phyloP scores from a whole-genome alignment of 2,888 invertebrate species.

The Netelia inedita region DNA sequence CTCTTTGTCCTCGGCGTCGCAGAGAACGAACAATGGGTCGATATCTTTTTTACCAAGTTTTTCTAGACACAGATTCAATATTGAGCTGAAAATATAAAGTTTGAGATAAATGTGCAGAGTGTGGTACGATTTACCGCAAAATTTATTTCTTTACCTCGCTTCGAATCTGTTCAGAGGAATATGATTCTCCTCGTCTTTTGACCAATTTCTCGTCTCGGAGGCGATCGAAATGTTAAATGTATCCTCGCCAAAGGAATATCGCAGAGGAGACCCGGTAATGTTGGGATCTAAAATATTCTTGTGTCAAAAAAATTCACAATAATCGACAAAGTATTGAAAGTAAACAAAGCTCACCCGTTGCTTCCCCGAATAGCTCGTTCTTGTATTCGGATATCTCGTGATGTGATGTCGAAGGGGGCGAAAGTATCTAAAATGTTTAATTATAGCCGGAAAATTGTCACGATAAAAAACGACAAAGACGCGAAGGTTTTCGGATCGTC shows the following conservation, averaged over 20 bases:
- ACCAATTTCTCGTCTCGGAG: slow-evolving; percentile 71
- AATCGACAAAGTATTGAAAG: not conserved
- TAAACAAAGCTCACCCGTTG: slow-evolving; percentile 44
- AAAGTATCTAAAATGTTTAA: slow-evolving; percentile 30
- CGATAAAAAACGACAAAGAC: not conserved
- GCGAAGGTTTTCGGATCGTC: not conserved
- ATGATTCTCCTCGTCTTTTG: slow-evolving; percentile 74
- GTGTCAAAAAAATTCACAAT: not conserved
- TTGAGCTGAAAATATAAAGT: slow-evolving; percentile 65
- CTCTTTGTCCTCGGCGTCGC: slow-evolving; percentile 72
- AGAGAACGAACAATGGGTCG: slow-evolving; percentile 74
- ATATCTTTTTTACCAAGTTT: slow-evolving; percentile 59
- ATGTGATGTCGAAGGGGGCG: not conserved
- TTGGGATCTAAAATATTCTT: slow-evolving; percentile 64
- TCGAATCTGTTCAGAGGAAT: slow-evolving; percentile 71
- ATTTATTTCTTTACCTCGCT: slow-evolving; percentile 52
- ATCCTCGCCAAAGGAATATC: slow-evolving; percentile 74
- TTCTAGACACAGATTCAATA: slow-evolving; percentile 72
- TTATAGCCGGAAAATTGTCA: not conserved
- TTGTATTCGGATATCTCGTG: not conserved
- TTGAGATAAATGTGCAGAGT: not conserved
- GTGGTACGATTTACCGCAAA: too few species aligned
- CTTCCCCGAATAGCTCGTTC: slow-evolving; percentile 39
- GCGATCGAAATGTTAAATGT: slow-evolving; percentile 72
- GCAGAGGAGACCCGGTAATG: slow-evolving; percentile 77